Evolutionary conservation across 2,888 invertebrate genomes (phyloP), one percentile per base, ranked within the genome.

Genomic region (Odontomyia ornata): DNA sequence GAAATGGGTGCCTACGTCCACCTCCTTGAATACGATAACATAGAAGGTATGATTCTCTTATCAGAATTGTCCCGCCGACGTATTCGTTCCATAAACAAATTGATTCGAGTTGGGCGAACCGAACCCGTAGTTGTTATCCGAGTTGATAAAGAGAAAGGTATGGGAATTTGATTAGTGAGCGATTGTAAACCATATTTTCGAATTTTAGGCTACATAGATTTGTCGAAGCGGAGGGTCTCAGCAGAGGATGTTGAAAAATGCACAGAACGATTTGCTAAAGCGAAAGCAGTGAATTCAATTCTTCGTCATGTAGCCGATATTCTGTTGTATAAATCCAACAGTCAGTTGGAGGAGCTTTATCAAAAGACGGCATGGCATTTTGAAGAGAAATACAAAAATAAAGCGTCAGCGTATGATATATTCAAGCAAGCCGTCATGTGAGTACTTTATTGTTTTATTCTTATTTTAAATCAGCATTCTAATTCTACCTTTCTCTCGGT

Each of bases 1-100:
- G 99, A 99, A 89, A 99, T 99, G 99, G 99, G 99, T 78, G 99
- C 99, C 1, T 99, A 99, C 87, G 99, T 99, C 18, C 96, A 97
- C 86, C 89, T 99, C 79, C 88, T 99, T 80, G 99, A 99, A 88
- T 99, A 99, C 86, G 98, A 99, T 87, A 97, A 98, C 84, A 99
- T 98, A 82, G 99, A 99, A 88, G 98, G 97, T 83, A 99, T 99
- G 99, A 99, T 99, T 80, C 88, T 99, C 84, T 91, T 99, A 1
- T 99, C 98, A 5, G 99, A 99, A 87, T 89, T 99, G 89, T 99
- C 99, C 3, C 91, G 99, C 84, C 91, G 99, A 88, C 96, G 99
- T 90, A 99, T 99, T 82, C 91, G 99, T 80, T 99, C 99, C 77
- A 99, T 99, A 84, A 99, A 99, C 88, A 99, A 99, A 90, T 89